Conservation (phyloP, 2,888 invertebrate genomes). For the Axea sp. region DNA sequence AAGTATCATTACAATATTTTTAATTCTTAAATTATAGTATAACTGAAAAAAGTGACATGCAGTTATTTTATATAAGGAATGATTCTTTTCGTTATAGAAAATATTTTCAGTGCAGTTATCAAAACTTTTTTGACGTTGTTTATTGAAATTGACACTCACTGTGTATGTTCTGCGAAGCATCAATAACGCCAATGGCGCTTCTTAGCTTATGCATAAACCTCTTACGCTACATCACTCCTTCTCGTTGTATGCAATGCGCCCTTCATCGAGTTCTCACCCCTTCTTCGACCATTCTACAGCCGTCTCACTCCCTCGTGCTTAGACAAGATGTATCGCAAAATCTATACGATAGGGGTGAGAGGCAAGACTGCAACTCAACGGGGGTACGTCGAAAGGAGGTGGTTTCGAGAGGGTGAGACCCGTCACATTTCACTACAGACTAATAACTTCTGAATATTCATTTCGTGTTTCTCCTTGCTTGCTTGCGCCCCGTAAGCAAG, state of each 20-base stretch:
- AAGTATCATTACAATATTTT: too few species aligned
- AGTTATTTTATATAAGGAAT: too few species aligned
- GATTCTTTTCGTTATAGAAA: too few species aligned
- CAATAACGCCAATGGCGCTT: conserved; percentile 74
- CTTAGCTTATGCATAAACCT: conserved; percentile 77
- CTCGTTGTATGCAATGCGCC: conserved; percentile 54
- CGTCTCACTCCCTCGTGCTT: conserved; percentile 70
- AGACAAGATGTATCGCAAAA: conserved; percentile 77
- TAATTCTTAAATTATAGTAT: too few species aligned
- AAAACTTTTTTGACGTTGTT: conserved; percentile 43
- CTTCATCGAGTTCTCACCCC: conserved; percentile 70
- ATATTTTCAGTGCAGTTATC: too few species aligned
- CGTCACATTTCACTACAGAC: conserved; percentile 80
- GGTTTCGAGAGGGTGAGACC: conserved; percentile 77
- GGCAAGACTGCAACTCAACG: conserved; percentile 62
- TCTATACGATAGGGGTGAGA: conserved; percentile 73
- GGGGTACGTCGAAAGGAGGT: conserved; percentile 67
- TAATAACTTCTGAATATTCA: conserved; percentile 80
- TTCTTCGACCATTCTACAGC: conserved; percentile 67
- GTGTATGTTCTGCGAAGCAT: conserved; percentile 50
- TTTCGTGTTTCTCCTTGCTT: conserved; percentile 79
- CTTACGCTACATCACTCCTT: conserved; percentile 69
- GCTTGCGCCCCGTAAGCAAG: conserved; percentile 74
- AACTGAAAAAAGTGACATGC: too few species aligned
- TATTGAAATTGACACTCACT: conserved; percentile 58